Evolutionary conservation across 2,113 vertebrate species (phyloP), one percentile per base, ranked within the genome.

Genomic region (Seriola quinqueradiata): DNA sequence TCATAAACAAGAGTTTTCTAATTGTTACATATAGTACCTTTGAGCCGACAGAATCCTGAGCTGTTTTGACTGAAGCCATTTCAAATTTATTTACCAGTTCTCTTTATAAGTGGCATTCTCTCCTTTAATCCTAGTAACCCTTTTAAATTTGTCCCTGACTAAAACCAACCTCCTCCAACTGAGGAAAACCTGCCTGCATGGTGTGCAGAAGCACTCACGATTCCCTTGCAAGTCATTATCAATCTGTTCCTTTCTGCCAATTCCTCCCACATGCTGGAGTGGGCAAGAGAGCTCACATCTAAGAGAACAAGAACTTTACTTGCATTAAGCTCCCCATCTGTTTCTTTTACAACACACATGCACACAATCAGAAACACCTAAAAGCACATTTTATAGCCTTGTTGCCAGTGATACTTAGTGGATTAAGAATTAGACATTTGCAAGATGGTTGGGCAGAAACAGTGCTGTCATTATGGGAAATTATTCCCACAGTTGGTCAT

Each of bases 161-260:
- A 11, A 71, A 82, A 71, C 28, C 67, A 34, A 12, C 72, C 52
- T 77, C 68, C 65, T 79, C 46, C 75, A 79, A 70, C 75, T 64
- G 75, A 83, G 70, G 59, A 75, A 63, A 87, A 87, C 77, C 77
- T 84, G 87, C 69, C 65, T 0, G 67, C 75, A 13, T 72, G 82
- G 77, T 52, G 72, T 69, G 60, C 72, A 40, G 64, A 68, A 40
- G 65, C 58, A 25, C 79, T 61, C 11, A 11, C 1, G 5, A 83
- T 77, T 87, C 87, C 83, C 79, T 80, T 72, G 67, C 87, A 81
- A 87, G 85, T 89, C 83, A 72, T 90, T 89, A 90, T 42, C 87
- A 89, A 82, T 89, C 72, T 89, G 85, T 70, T 92, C 66, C 60
- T 40, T 71, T 58, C 55, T 64, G 58, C 52, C 77, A 61, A 3